Percentiles rank a stretch among this genome's conserved stretches.
Evolutionary conservation across 2,113 vertebrate genomes (phyloP).

Genomic region (Pelecanus crispus): DNA sequence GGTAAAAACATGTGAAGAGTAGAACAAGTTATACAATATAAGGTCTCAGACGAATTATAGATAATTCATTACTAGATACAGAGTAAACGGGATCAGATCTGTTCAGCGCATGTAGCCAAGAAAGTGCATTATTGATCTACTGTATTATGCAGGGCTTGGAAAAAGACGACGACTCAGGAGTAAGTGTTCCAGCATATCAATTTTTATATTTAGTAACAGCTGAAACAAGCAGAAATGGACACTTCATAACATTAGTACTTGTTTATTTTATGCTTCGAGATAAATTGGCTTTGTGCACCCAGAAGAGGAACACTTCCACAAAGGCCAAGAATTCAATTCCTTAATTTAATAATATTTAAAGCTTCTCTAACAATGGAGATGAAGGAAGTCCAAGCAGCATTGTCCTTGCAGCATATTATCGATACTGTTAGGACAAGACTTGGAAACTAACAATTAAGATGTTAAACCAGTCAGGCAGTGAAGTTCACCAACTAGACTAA

Average conservation of each 20-base stretch:
- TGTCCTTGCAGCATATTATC: not conserved
- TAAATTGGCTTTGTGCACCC: conserved; percentile 14
- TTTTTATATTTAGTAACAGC: conserved; percentile 60
- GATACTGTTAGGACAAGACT: not conserved
- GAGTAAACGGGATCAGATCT: conserved; percentile 32
- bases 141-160: conserved; percentile 1
- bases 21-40: not conserved
- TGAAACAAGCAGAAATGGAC: conserved; percentile 55
- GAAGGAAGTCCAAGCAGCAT: not conserved
- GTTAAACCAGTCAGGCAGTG: not conserved
- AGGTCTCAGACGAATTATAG: not conserved
- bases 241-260: conserved; percentile 37
- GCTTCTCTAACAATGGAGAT: not conserved
- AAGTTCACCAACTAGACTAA: not conserved
- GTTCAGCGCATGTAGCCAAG: not conserved
- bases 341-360: conserved; percentile 40
- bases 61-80: conserved; percentile 38
- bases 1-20: not conserved
- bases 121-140: conserved; percentile 43
- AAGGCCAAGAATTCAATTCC: conserved; percentile 37
- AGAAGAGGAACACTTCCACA: conserved; percentile 4
- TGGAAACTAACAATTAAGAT: not conserved
- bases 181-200: conserved; percentile 40
- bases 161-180: not conserved
- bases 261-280: conserved; percentile 43